A percentile compares a stretch with the other conserved stretches of the same genome.
These are phyloP conservation scores for Rhinogobio ventralis DNA, from an alignment of 2,797 vertebrate genomes.

Conservation along the genomic window DNA sequence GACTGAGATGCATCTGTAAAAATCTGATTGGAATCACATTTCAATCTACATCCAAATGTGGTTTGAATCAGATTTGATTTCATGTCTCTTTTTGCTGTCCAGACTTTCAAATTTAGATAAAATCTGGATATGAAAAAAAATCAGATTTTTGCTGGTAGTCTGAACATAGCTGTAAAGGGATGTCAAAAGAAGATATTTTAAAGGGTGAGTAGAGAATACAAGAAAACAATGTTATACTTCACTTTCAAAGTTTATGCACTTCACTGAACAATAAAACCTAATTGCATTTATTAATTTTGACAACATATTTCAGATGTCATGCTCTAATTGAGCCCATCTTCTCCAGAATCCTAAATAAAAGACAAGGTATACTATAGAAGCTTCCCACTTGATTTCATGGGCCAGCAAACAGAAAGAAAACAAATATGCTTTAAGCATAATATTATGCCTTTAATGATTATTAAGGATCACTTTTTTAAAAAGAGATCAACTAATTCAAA, in stretches of 20 bases:
- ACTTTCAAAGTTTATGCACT: constrained; percentile 1
- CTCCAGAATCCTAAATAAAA: constrained; percentile 15
- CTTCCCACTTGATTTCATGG: constrained; percentile 3
- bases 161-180: too few relatives aligned
- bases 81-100: too few relatives aligned
- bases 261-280: constrained; percentile 21
- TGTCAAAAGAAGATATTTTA: too few relatives aligned
- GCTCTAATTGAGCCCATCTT: constrained; percentile 13
- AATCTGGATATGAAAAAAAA: too few relatives aligned
- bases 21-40: too few relatives aligned
- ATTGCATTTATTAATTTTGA: constrained; percentile 32
- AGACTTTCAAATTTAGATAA: too few relatives aligned
- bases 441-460: not conserved
- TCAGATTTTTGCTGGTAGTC: too few relatives aligned
- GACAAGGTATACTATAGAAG: not conserved
- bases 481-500: not conserved
- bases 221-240: constrained; percentile 23
- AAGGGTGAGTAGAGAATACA: too few relatives aligned
- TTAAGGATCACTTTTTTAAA: not conserved
- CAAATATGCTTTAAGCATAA: not conserved
- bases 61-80: too few relatives aligned
- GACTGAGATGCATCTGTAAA: too few relatives aligned
- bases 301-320: constrained; percentile 32
- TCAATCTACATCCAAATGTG: too few relatives aligned
- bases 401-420: not conserved